phyloP scores from a whole-genome alignment of 2,113 vertebrate genomes.

The Cyprinodon brontotheroides region DNA sequence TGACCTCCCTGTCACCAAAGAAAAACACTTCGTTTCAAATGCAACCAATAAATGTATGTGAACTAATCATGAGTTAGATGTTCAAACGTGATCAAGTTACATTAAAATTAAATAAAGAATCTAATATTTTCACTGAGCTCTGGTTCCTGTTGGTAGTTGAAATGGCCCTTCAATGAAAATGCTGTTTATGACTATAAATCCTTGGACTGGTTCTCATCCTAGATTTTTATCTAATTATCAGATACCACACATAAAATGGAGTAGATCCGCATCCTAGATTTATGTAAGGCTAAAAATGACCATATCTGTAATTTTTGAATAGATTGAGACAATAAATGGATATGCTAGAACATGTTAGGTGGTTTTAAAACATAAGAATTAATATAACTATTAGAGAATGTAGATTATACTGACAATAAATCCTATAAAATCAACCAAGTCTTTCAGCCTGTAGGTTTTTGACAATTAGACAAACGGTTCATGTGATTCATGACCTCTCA shows the following conservation, averaged over 20 bases:
- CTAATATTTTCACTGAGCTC: no score
- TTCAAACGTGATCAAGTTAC: no score
- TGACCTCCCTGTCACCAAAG: no score
- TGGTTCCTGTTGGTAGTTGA: no score
- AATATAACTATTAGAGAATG: conserved; percentile 2
- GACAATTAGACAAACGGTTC: not conserved
- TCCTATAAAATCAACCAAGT: not conserved
- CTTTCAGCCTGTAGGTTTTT: not conserved
- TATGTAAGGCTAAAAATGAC: not conserved
- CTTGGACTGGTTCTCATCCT: conserved; percentile 3
- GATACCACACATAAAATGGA: not conserved
- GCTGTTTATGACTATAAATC: not conserved
- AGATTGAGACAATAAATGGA: not conserved
- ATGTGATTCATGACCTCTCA: not conserved
- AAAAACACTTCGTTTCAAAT: no score
- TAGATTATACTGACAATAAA: not conserved
- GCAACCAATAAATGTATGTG: not conserved
- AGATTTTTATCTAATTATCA: conserved; percentile 15
- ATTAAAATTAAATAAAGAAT: no score
- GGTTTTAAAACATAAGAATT: not conserved
- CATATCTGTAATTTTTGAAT: conserved; percentile 12
- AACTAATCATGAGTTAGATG: no score
- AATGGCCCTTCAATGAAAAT: no score
- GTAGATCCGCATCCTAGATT: not conserved
- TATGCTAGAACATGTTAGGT: not conserved